Base-by-base conservation (phyloP, 1,140 invertebrate species). In the Atta texana region DNA sequence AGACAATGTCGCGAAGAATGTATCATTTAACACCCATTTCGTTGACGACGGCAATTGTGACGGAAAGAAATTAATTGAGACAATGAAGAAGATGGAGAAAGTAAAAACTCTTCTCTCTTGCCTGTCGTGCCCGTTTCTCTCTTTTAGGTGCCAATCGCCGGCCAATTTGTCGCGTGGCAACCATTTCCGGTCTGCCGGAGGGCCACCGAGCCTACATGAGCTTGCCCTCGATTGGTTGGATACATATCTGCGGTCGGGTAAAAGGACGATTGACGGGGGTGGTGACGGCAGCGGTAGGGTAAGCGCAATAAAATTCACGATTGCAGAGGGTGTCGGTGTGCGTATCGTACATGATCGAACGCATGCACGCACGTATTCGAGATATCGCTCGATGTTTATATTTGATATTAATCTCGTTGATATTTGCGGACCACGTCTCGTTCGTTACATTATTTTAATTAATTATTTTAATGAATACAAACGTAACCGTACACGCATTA, bases 121-220 rank as follows among this genome's bases (percentile, higher is more conserved):
- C 51, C 75, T 51, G 49, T 55, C 59, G 51, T 3, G 39, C 16
- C 64, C 31, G 77, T 64, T 76, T 28, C 68, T 31, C 68, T 59
- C 69, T 53, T 68, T 84, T 21, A 80, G 66, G 55, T 87, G 87
- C 89, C 90, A 92, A 92, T 93, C 92, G 88, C 89, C 89, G 88
- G 77, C 85, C 90, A 93, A 93, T 93, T 93, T 93, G 92, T 92
- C 90, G 90, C 86, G 88, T 81, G 87, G 90, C 88, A 81, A 85
- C 78, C 80, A 90, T 90, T 91, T 91, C 89, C 90, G 90, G 74
- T 84, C 77, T 87, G 86, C 68, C 84, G 59, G 51, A 81, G 66
- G 80, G 82, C 51, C 63, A 66, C 86, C 88, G 75, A 34, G 31
- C 31, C 31, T 81, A 82, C 75, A 69, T 76, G 75, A 72, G 57